Percentiles rank a stretch among this genome's conserved stretches.
Evolutionary conservation across 2,113 vertebrate genomes (phyloP).

Genomic region (Nyctereutes procyonoides): DNA sequence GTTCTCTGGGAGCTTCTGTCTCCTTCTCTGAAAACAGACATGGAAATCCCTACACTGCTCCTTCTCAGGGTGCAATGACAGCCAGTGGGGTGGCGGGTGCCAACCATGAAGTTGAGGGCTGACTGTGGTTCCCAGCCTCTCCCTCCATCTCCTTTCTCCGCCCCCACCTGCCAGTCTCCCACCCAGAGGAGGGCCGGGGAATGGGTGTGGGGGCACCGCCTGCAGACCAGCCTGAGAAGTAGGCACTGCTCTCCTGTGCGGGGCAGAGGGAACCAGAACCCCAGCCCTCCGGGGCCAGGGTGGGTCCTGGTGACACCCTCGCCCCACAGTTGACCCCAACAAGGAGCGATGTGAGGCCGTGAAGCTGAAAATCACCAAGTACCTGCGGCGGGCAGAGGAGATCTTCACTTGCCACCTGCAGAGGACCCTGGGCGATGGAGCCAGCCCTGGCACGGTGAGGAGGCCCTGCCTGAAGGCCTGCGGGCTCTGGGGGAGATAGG

Average conservation of each 20-base stretch:
- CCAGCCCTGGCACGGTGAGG: conserved; percentile 88
- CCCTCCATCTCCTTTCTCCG: not conserved
- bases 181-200: not conserved
- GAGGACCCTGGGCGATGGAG: conserved; percentile 87
- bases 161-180: not conserved
- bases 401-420: conserved; percentile 98
- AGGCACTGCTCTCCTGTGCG: not conserved
- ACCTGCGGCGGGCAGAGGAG: conserved; percentile 96
- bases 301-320: not conserved
- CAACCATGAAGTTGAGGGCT: not conserved
- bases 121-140: not conserved
- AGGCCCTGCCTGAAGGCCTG: not conserved
- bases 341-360: conserved; percentile 96
- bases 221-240: not conserved
- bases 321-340: conserved; percentile 94
- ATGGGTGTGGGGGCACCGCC: not conserved
- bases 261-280: not conserved
- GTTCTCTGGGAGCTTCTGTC: not conserved
- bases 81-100: not conserved
- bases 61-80: not conserved
- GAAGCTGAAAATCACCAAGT: conserved; percentile 97
- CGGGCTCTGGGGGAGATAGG: not conserved
- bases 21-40: not conserved
- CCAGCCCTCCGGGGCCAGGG: not conserved
- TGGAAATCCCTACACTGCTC: not conserved